phyloP scores from a whole-genome alignment of 2,797 vertebrate genomes.

The Merluccius polli region DNA sequence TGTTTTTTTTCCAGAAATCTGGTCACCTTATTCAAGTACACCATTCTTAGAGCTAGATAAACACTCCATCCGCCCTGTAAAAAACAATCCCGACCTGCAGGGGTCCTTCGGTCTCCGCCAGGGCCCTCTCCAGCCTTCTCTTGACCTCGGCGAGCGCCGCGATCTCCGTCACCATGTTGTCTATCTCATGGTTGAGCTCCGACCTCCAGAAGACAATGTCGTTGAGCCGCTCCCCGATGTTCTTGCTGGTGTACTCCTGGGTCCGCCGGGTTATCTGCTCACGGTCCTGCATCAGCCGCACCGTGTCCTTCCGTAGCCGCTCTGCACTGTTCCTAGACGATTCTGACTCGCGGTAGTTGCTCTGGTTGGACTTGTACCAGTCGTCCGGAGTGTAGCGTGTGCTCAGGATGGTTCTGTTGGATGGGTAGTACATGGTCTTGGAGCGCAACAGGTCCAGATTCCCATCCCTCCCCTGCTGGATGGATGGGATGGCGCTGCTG shows the following conservation, averaged over 20 bases:
- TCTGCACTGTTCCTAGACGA: slow-evolving; percentile 81
- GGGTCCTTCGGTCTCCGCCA: slow-evolving; percentile 83
- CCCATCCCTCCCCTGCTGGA: slow-evolving; percentile 65
- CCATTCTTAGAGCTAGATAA: not conserved
- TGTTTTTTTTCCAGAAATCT: too few species aligned
- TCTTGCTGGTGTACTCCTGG: slow-evolving; percentile 81
- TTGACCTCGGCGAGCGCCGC: slow-evolving; percentile 78
- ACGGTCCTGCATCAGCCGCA: slow-evolving; percentile 84
- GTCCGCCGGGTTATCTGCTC: slow-evolving; percentile 80
- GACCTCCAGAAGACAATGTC: slow-evolving; percentile 91
- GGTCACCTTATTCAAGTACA: not conserved
- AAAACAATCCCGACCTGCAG: slow-evolving; percentile 78
- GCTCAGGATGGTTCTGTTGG: slow-evolving; percentile 75
- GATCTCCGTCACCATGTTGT: slow-evolving; percentile 89
- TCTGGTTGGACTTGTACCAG: slow-evolving; percentile 86
- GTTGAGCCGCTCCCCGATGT: slow-evolving; percentile 83
- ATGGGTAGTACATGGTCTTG: slow-evolving; percentile 77
- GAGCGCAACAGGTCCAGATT: slow-evolving; percentile 71
- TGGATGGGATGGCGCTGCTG: slow-evolving; percentile 56
- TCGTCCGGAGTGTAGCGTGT: slow-evolving; percentile 84
- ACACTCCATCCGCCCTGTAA: not conserved
- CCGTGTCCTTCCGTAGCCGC: slow-evolving; percentile 80
- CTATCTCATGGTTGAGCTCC: slow-evolving; percentile 86
- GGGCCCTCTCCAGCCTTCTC: slow-evolving; percentile 83
- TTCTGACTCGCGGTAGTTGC: slow-evolving; percentile 84